Conservation (phyloP, 2,888 invertebrate genomes). For the Phortica magna region DNA sequence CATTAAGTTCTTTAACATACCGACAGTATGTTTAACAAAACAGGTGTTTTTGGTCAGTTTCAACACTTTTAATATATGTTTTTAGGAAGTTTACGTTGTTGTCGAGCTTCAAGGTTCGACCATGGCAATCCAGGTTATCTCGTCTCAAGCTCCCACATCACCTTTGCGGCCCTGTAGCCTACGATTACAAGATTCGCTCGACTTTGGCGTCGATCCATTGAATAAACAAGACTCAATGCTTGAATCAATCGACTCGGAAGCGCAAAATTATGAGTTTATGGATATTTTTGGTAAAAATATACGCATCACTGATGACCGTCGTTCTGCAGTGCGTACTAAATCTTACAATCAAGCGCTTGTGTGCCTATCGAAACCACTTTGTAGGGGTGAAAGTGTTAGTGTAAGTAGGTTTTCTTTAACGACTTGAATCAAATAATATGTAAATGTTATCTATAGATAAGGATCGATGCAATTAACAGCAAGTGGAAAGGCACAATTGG, state of each 20-base stretch:
- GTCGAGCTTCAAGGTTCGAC: conserved; percentile 90
- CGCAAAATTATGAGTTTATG: conserved; percentile 84
- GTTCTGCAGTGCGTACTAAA: conserved; percentile 85
- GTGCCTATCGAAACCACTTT: conserved; percentile 83
- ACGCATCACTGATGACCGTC: conserved; percentile 82
- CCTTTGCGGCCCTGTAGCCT: conserved; percentile 78
- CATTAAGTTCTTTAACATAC: conserved; percentile 86
- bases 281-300: conserved; percentile 92
- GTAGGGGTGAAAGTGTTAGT: conserved; percentile 84
- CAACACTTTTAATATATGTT: conserved; percentile 44
- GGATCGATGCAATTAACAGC: conserved; percentile 84
- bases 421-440: neutral
- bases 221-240: conserved; percentile 78
- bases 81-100: conserved; percentile 88
- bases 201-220: conserved; percentile 81
- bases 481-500: conserved; percentile 89
- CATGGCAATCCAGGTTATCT: conserved; percentile 86
- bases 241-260: conserved; percentile 78
- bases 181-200: conserved; percentile 81
- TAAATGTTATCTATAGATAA: conserved; percentile 79
- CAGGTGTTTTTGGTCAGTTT: too few species aligned
- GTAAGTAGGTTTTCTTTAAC: conserved; percentile 76
- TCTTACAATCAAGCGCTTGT: conserved; percentile 92
- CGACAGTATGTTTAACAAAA: conserved; percentile 81
- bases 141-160: conserved; percentile 80